Percentiles rank a stretch among this genome's conserved stretches.
phyloP scores from a whole-genome alignment of 2,888 invertebrate genomes.

The Trilocha varians region DNA sequence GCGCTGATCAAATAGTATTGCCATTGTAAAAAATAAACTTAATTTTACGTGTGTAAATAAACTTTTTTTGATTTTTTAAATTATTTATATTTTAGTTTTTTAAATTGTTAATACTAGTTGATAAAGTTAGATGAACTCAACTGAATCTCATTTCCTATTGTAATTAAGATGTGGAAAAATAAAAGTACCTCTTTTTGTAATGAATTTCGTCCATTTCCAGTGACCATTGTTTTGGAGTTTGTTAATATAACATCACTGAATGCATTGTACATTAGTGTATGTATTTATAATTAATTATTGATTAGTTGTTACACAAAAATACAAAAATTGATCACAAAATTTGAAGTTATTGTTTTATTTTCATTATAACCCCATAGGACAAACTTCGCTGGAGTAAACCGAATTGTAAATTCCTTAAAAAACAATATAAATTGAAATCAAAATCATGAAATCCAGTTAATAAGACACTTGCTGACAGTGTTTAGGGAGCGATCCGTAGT shows the following conservation, averaged over 20 bases:
- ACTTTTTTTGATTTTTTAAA: slow-evolving; percentile 44
- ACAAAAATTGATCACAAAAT: slow-evolving; percentile 59
- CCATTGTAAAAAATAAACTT: slow-evolving; percentile 29
- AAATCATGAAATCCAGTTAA: too few species aligned
- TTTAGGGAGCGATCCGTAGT: too few species aligned
- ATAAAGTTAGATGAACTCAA: slow-evolving; percentile 67
- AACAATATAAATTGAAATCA: too few species aligned
- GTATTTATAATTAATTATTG: slow-evolving; percentile 70
- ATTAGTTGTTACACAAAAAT: slow-evolving; percentile 73
- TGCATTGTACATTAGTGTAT: slow-evolving; percentile 65
- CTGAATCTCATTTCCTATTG: slow-evolving; percentile 65
- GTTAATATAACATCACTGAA: slow-evolving; percentile 41
- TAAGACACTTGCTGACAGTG: too few species aligned
- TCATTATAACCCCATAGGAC: slow-evolving; percentile 6
- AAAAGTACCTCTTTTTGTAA: slow-evolving; percentile 54
- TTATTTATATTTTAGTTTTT: slow-evolving; percentile 65
- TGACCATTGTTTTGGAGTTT: slow-evolving; percentile 45
- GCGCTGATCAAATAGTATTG: slow-evolving; percentile 26
- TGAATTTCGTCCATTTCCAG: slow-evolving; percentile 68
- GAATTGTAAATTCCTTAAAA: too few species aligned
- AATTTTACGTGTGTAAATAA: slow-evolving; percentile 62
- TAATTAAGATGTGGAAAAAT: slow-evolving; percentile 27
- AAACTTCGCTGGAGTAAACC: too few species aligned
- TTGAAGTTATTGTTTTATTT: slow-evolving; percentile 20
- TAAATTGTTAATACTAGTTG: slow-evolving; percentile 45